A percentile compares a stretch with the other conserved stretches of the same genome.
phyloP scores from a whole-genome alignment of 2,797 vertebrate genomes.

The Holocentrus rufus region DNA sequence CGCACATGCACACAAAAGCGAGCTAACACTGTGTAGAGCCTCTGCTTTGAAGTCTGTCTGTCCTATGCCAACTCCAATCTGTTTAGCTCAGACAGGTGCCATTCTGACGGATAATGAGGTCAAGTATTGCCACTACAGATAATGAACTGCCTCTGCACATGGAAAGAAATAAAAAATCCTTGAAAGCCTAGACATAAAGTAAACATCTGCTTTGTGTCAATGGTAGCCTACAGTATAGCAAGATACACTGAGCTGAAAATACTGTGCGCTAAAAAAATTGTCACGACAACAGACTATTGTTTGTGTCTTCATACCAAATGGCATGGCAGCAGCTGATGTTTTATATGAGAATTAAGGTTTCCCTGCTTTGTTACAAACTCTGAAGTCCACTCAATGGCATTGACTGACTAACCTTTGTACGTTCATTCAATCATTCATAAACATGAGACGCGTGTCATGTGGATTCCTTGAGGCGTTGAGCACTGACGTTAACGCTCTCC shows the following conservation, averaged over 20 bases:
- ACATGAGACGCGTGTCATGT: conserved; percentile 3
- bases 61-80: conserved; percentile 12
- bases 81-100: conserved; percentile 10
- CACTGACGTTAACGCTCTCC: conserved; percentile 59
- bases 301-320: no score
- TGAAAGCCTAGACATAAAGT: conserved; percentile 63
- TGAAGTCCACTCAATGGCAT: not conserved
- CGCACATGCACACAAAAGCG: conserved; percentile 10
- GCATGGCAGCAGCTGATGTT: conserved; percentile 4
- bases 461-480: conserved; percentile 41
- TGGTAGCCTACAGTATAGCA: conserved; percentile 29
- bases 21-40: conserved; percentile 1
- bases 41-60: conserved; percentile 29
- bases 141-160: conserved; percentile 13
- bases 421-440: conserved; percentile 18
- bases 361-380: not conserved
- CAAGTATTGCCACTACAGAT: conserved; percentile 5
- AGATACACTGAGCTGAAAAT: not conserved
- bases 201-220: conserved; percentile 62
- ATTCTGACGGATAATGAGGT: conserved; percentile 11
- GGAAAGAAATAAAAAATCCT: conserved; percentile 39
- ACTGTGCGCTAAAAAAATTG: not conserved
- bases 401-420: not conserved
- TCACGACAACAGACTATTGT: no score
- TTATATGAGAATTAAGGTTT: conserved; percentile 1